phyloP scores from a whole-genome alignment of 2,797 vertebrate genomes.

The Cottoperca gobio region DNA sequence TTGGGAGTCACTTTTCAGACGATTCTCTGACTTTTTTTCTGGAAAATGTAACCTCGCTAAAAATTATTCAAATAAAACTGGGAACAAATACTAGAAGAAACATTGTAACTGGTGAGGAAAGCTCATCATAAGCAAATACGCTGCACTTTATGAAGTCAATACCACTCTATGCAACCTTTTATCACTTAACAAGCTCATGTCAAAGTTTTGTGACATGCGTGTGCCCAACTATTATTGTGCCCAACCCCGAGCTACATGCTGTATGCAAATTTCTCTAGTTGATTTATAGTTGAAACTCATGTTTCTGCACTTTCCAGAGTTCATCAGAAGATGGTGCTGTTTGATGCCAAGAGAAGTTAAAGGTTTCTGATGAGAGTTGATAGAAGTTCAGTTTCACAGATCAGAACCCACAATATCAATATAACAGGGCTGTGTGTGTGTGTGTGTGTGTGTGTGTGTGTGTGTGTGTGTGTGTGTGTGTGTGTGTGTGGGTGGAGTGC shows the following conservation, averaged over 20 bases:
- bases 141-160: background rate
- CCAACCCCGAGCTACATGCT: background rate
- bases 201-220: background rate
- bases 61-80: background rate
- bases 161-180: background rate
- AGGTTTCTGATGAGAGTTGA: background rate
- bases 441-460: too few species aligned
- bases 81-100: background rate
- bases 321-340: conserved; percentile 44
- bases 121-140: background rate
- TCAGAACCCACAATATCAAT: background rate
- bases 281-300: background rate
- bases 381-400: background rate
- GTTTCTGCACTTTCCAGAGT: conserved; percentile 5
- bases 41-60: background rate
- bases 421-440: background rate
- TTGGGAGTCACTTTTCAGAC: background rate
- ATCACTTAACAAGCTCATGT: background rate
- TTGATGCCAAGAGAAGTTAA: conserved; percentile 15
- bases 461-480: too few species aligned
- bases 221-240: background rate
- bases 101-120: background rate
- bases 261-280: too few species aligned
- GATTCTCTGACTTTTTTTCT: background rate
- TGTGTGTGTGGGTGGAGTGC: too few species aligned